Evolutionary conservation across 1,140 invertebrate species (phyloP), one percentile per base, ranked within the genome.

Genomic region (Ooceraea biroi): DNA sequence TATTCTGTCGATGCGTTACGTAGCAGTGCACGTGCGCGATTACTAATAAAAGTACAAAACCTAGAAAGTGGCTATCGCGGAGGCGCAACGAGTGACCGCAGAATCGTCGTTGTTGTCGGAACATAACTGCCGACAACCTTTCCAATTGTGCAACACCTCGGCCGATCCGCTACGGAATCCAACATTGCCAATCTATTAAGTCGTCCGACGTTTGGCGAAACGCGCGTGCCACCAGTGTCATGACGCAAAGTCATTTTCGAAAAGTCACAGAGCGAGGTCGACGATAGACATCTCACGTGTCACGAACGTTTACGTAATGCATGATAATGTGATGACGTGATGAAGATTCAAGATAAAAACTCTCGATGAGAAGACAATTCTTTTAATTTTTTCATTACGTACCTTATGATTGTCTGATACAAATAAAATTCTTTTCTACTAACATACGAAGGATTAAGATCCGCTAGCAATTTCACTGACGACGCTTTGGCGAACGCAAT

Each of bases 111-210:
- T 87, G 77, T 63, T 87, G 77, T 63, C 73, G 74, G 72, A 65
- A 76, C 36, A 63, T 69, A 72, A 65, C 27, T 55, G 74, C 86
- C 71, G 85, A 85, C 86, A 83, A 61, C 71, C 83, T 82, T 83
- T 85, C 87, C 86, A 88, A 88, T 88, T 88, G 87, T 77, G 87
- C 76, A 88, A 88, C 66, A 83, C 48, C 85, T 52, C 80, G 85
- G 78, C 83, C 86, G 85, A 86, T 87, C 85, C 58, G 71, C 41
- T 30, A 77, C 46, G 46, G 66, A 78, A 88, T 83, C 83, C 36
- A 83, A 55, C 73, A 73, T 69, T 27, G 58, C 48, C 46, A 46
- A 84, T 87, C 27, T 78, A 82, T 82, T 83, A 77, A 86, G 22
- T 74, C 73, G 58, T 60, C 78, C 57, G 74, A 71, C 57, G 57